These are phyloP conservation scores for Reticulitermes speratus DNA, from an alignment of 1,140 invertebrate species.

Conservation along the genomic window DNA sequence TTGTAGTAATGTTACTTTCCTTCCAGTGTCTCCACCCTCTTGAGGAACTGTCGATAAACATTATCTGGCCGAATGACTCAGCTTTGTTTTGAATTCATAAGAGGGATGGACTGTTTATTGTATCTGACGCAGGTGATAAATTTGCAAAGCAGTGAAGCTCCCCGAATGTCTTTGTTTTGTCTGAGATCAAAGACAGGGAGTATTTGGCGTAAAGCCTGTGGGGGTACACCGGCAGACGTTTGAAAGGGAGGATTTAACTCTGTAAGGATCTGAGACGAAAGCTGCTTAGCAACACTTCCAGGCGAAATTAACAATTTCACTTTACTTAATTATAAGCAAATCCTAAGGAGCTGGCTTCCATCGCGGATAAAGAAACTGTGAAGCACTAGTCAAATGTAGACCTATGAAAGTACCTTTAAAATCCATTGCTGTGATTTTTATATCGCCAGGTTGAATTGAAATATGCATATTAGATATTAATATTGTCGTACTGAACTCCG, in stretches of 20 bases:
- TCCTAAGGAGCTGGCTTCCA: background rate
- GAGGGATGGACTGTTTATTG: background rate
- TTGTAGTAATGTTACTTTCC: background rate
- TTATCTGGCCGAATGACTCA: background rate
- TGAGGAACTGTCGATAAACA: background rate
- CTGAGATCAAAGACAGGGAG: background rate
- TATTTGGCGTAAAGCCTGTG: background rate
- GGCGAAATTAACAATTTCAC: background rate
- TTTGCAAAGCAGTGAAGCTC: background rate
- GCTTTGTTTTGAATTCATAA: background rate
- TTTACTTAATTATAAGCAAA: background rate
- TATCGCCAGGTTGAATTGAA: background rate
- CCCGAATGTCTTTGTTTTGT: background rate
- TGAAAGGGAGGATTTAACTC: background rate
- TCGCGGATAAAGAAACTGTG: background rate
- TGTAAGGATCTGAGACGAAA: background rate
- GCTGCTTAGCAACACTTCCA: background rate
- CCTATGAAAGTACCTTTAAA: background rate
- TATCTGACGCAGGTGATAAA: background rate
- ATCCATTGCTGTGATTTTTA: background rate
- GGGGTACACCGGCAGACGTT: background rate
- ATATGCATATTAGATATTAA: too few relatives aligned
- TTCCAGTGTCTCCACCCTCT: background rate
- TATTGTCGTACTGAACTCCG: too few relatives aligned
- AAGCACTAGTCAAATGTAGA: background rate